Evolutionary conservation across 2,888 invertebrate genomes (phyloP), one percentile per base, ranked within the genome.

Genomic region (Cheilosia soror): DNA sequence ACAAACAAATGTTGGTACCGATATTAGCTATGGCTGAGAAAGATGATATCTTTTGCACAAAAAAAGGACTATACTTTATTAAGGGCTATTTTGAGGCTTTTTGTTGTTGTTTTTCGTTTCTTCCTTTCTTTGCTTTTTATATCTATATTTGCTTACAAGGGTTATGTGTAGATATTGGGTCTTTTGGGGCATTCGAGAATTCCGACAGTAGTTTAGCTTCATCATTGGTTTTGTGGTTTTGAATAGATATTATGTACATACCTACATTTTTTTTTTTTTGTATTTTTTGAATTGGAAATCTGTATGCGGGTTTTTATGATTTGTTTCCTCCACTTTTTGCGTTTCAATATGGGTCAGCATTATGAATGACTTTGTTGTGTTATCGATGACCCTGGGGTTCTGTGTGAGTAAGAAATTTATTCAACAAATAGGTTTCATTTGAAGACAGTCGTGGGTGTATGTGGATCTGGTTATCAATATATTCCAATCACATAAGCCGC

Each of bases 341-440:
- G 11, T 37, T 44, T 1, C 20, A 42, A 77, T 55, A 60, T 71
- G 82, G 82, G 78, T 78, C 78, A 78, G 78, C 47, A 82, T 66
- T 82, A 62, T 82, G 72, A 78, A 82, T 72, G 71, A n/a, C 66
- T 47, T 72, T 72, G n/a, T 20, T 68, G 68, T 72, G 49, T 82
- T 68, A 78, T 78, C n/a, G 57, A 25, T 75, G 65, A 66, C 75
- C 65, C 75, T 66, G 47, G 47, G 65, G 77, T 60, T 63, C 25
- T 72, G 66, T 42, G 55, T 60, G 65, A 65, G 65, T 20, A 15
- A 37, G 47, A 25, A 53, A 75, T 47, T 42, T 29, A 20, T 55
- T 6, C 42, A 25, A 11, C 27, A 2, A 33, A 42, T n/a, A 63
- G 5, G 15, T 4, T 47, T 44, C 6, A 15, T 15, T 44, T 44